Evolutionary conservation across 2,113 vertebrate species (phyloP), one percentile per base, ranked within the genome.

Genomic region (Pomatostomus ruficeps): DNA sequence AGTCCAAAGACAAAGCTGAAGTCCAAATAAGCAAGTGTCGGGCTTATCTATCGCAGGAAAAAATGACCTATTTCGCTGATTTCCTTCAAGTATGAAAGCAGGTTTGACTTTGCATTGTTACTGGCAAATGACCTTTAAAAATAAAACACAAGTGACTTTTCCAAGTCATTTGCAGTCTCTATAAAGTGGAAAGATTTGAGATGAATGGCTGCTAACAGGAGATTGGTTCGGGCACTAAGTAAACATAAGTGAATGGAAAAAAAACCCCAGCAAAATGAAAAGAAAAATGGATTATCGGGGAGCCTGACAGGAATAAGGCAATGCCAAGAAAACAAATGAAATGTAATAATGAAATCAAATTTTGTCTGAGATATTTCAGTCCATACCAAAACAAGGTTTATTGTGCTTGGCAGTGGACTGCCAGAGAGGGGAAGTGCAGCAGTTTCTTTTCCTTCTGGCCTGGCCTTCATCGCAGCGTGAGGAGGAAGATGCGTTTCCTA

Each of bases 281-380:
- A 94, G 85, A 93, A 96, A 97, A 97, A 95, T 96, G 94, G 96
- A 96, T 97, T 97, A 97, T 95, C 21, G 6, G 67, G 77, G 54
- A 92, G 93, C 71, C 89, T 96, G 94, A 97, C 92, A 96, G 95
- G 93, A 97, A 95, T 87, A 93, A 95, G 85, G 84, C 88, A 93
- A 71, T 76, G 95, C 95, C 95, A 96, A 96, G 93, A 90, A 95
- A 96, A 92, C 48, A 93, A 97, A 93, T 92, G 89, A 95, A 93
- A 96, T 92, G 88, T 85, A 93, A 95, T 97, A 94, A 97, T 80
- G 68, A 85, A 95, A 95, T 94, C 75, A 91, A 80, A 65, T 84
- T 91, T 92, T 89, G 84, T 72, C 90, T 92, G 81, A 52, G 88
- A 89, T 95, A 78, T 70, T 92, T 83, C 81, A 89, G 86, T 29